Evolutionary conservation across 2,113 vertebrate species (phyloP).

Genomic region (Rhabdomys dilectus): DNA sequence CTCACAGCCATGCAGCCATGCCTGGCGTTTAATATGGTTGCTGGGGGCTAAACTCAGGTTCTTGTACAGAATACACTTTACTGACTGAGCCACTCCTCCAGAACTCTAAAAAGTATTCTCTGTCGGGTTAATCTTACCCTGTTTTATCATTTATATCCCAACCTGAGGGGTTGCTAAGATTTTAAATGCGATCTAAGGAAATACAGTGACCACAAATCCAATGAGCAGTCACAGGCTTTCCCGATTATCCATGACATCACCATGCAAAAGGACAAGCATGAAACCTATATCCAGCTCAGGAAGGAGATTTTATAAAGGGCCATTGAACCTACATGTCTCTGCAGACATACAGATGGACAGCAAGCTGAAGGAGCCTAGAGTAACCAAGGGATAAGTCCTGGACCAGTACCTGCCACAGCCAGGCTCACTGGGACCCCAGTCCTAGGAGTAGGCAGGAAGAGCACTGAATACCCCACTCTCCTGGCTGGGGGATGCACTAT

Average conservation of each 20-base stretch:
- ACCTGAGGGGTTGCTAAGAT: not conserved
- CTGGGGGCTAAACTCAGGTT: not conserved
- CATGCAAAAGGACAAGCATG: not conserved
- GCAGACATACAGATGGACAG: too few relatives aligned
- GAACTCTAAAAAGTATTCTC: too few relatives aligned
- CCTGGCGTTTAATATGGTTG: not conserved
- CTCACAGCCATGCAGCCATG: not conserved
- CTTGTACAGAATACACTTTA: not conserved
- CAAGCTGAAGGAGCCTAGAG: not conserved
- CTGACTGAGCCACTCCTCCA: not conserved
- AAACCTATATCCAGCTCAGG: not conserved
- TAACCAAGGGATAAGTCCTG: not conserved
- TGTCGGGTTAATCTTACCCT: not conserved
- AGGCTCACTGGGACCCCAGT: not conserved
- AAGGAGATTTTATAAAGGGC: too few relatives aligned
- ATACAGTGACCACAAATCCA: too few relatives aligned
- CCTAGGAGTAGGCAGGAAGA: not conserved
- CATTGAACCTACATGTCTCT: not conserved
- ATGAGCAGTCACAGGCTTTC: not conserved
- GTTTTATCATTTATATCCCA: not conserved
- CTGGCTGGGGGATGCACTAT: not conserved
- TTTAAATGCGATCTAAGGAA: not conserved
- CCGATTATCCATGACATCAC: not conserved
- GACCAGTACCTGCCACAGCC: not conserved
- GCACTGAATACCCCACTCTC: not conserved